Base-by-base conservation (phyloP, 2,113 vertebrate genomes). In the Phaethornis superciliosus region DNA sequence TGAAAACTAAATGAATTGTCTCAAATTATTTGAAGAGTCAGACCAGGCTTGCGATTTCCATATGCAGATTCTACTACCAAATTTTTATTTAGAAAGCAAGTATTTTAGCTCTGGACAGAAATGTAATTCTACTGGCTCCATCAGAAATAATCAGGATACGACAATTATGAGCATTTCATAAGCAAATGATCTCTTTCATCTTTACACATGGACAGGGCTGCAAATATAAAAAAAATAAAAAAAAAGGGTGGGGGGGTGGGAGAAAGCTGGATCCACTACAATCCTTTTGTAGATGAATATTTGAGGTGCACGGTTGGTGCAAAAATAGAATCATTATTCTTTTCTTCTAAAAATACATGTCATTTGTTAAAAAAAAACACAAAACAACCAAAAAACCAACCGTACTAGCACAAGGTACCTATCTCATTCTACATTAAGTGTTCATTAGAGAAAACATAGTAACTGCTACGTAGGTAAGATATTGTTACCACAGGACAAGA, bases 1-100 rank as follows among this genome's bases (percentile, higher is more conserved):
- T 52, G 58, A 67, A 19, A 90, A 68, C 9, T 64, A 63, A 16
- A 83, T 24, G 21, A 76, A 69, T 54, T 24, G 24, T 62, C 35
- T 24, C 22, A 64, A 63, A 88, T 62, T 74, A 86, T 75, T 74
- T 56, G 6, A 75, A 83, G 67, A 79, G 33, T 79, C 32, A 87
- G 18, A 71, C 6, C 22, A 68, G 27, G 21, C 8, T 19, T 87
- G 52, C 37, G 32, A 79, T 14, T 47, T 22, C 9, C 20, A 37
- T 17, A 51, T 21, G 71, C 2, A 58, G 33, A 59, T n/a, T 68
- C 44, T 59, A 81, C 6, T 8, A 63, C n/a, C 4, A 63, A 77
- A 54, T 44, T 40, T 16, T 55, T 19, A 68, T 27, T 49, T 40
- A 76, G 35, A 81, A 89, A 46, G 21, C 35, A 67, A 65, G 64